Base-by-base conservation (phyloP, 2,888 invertebrate species). In the Ctenicera cuprea region DNA sequence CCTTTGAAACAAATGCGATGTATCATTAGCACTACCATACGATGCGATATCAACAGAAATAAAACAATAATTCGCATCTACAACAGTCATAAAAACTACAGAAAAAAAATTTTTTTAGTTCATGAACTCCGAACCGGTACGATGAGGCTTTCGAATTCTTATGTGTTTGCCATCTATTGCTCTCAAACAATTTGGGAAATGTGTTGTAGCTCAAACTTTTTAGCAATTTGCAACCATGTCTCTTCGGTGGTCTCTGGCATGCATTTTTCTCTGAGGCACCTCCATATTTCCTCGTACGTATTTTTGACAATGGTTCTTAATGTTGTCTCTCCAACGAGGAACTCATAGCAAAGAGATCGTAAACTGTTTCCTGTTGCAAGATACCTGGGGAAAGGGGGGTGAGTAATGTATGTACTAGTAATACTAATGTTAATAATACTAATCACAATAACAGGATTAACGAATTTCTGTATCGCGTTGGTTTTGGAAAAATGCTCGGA, bases 151-250 rank as follows among this genome's bases (percentile, higher is more conserved):
- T 20, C 52, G 33, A 14, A 65, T 48, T n/a, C n/a, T n/a, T n/a
- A n/a, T n/a, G n/a, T n/a, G n/a, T n/a, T n/a, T n/a, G n/a, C n/a
- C n/a, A n/a, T 50, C 33, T 30, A 62, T 61, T 12, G 45, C 62
- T 8, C 69, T 63, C 1, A 69, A 16, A 43, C 70, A 70, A 18
- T 70, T 63, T 14, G 70, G 70, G 66, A 70, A 70, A 16, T 70
- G 16, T 43, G 64, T 50, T 18, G 9, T 41, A 14, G 61, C 12
- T 22, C 14, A 57, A 57, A 57, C 33, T 33, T 57, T 14, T 52
- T 22, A 52, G 52, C 52, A n/a, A 20, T 52, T 52, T 12, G 59
- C 3, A n/a, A 30, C 59, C 37, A 33, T 37, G 59, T 30, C 59
- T 59, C 59, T 38, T 59, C 37, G 16, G 22, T 59, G 3, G 33